Percentiles rank a stretch among this genome's conserved stretches.
phyloP scores from a whole-genome alignment of 2,797 vertebrate genomes.

The Kryptopterus vitreolus region DNA sequence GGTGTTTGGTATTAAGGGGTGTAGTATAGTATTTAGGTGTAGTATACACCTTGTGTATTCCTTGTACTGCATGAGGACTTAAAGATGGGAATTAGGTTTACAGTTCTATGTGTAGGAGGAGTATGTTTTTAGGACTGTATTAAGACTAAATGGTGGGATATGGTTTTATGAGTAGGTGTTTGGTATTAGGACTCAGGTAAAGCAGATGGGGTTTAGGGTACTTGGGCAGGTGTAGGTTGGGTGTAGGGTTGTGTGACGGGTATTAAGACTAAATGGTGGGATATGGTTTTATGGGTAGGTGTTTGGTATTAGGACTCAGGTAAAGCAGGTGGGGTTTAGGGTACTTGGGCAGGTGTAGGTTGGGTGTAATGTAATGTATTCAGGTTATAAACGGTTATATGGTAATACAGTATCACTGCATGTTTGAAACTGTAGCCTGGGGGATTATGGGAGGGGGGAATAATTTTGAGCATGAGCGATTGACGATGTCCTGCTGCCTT shows the following conservation, averaged over 20 bases:
- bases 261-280: background rate
- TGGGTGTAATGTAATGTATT: background rate
- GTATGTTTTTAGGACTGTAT: no score
- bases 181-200: background rate
- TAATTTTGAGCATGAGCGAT: conserved; percentile 27
- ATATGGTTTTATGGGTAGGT: background rate
- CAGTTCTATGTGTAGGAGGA: no score
- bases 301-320: background rate
- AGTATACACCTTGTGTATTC: no score
- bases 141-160: no score
- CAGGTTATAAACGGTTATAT: background rate
- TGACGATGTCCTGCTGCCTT: conserved; percentile 7
- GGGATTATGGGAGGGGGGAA: conserved; percentile 41
- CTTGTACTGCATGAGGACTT: no score
- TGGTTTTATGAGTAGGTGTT: background rate
- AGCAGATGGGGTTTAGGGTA: no score
- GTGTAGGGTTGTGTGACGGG: background rate
- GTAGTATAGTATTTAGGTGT: no score
- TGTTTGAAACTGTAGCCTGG: background rate
- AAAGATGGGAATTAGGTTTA: no score
- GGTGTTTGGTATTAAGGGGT: no score
- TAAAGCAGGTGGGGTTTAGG: background rate
- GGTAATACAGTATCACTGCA: background rate
- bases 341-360: background rate
- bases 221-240: background rate